These are phyloP conservation scores for Herminia tarsipennalis DNA, from an alignment of 2,888 invertebrate genomes.

Conservation along the genomic window DNA sequence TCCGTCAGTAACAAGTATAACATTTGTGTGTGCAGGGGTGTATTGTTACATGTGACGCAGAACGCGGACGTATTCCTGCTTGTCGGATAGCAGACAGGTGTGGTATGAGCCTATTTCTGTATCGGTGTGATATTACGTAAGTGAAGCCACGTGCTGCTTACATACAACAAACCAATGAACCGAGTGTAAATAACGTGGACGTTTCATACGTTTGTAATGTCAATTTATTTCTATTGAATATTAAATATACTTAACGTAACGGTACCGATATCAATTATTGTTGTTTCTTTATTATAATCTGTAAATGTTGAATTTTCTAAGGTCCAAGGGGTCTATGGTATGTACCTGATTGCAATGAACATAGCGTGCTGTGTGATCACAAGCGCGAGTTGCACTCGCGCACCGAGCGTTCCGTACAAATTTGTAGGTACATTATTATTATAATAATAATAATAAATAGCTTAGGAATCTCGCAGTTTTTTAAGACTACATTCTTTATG, in stretches of 20 bases:
- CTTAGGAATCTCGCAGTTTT: no score
- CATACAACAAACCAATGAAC: slow-evolving; percentile 37
- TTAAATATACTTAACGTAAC: slow-evolving; percentile 1
- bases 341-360: no score
- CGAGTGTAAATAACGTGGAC: slow-evolving; percentile 22
- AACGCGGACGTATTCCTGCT: slow-evolving; percentile 50
- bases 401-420: no score
- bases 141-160: slow-evolving; percentile 42
- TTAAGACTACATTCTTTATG: no score
- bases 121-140: slow-evolving; percentile 44
- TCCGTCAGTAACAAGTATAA: background rate
- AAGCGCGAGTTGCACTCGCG: no score
- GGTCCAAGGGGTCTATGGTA: no score
- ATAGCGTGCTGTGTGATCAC: no score
- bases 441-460: no score
- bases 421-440: no score
- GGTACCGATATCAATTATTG: background rate
- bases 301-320: no score
- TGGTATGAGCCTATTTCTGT: slow-evolving; percentile 59
- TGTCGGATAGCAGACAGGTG: slow-evolving; percentile 54
- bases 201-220: background rate
- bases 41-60: slow-evolving; percentile 41
- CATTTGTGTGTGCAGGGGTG: slow-evolving; percentile 27
- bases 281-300: no score
- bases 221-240: slow-evolving; percentile 7